Percentiles rank a stretch among this genome's conserved stretches.
phyloP scores from a whole-genome alignment of 2,888 invertebrate genomes.

The Mongoloraphidia duomilia region DNA sequence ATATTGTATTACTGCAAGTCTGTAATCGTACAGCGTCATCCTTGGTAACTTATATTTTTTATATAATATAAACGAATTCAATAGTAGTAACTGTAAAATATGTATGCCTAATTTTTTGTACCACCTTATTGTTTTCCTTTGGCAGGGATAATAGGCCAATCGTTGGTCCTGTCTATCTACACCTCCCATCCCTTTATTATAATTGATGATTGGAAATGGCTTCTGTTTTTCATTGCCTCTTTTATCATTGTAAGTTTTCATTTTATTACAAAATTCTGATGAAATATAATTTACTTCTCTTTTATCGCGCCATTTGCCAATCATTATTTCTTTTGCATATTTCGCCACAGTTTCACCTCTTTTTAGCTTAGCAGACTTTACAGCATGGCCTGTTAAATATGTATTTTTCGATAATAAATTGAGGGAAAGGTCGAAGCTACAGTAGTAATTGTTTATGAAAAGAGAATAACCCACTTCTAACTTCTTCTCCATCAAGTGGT shows the following conservation, averaged over 20 bases:
- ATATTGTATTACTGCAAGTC: no score
- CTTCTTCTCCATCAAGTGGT: conserved; percentile 12
- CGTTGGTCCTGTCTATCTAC: conserved; percentile 7
- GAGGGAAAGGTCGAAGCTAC: conserved; percentile 12
- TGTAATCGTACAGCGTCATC: no score
- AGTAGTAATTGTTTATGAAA: conserved; percentile 18
- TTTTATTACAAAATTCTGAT: no score
- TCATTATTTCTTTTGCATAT: conserved; percentile 5
- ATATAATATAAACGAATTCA: no score
- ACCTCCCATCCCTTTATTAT: conserved; percentile 5
- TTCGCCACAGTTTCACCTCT: conserved; percentile 10
- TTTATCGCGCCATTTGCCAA: no score
- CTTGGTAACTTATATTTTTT: no score
- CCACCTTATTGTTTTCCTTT: conserved; percentile 7
- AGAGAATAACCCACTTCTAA: conserved; percentile 14
- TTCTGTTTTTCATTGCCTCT: background rate
- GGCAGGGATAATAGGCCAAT: conserved; percentile 5
- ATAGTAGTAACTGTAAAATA: conserved; percentile 2
- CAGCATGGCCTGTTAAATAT: conserved; percentile 12
- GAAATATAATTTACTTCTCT: no score
- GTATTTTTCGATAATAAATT: conserved; percentile 12
- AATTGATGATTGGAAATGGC: conserved; percentile 4
- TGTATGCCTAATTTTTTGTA: conserved; percentile 6
- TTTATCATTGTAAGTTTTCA: background rate
- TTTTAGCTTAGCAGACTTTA: conserved; percentile 12